Evolutionary conservation across 2,888 invertebrate species (phyloP), one percentile per base, ranked within the genome.

Genomic region (Empis stercorea): DNA sequence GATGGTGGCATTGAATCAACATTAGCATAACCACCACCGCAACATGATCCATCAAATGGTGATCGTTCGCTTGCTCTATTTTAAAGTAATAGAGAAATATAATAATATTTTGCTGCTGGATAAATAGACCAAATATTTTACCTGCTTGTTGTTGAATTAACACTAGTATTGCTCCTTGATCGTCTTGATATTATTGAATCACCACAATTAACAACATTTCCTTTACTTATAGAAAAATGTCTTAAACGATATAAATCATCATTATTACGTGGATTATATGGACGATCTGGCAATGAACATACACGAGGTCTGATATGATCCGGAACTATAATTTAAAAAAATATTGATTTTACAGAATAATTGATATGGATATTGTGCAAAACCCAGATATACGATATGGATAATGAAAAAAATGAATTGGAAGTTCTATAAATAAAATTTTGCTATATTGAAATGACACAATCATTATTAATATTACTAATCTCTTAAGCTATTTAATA

Each of bases 201-300:
- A 0, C 91, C 91, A 56, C 88, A 87, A 71, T 91, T 91, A 55
- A 91, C 86, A 30, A 91, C 86, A 14, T 84, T 81, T 0, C 89
- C 89, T 65, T 88, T 88, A 61, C 84, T 85, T 63, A 91, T 89
- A 65, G 85, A 87, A 73, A 91, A 91, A 49, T 83, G 87, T 2
- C 89, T 71, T 50, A 89, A 75, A 30, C 88, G 76, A 71, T 89
- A 89, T 48, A 89, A 75, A 69, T 89, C 88, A 59, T 88, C 88
- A 40, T 86, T 84, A 14, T 79, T 75, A 2, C 87, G 76, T 14
- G 88, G 88, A 71, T 88, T 88, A 74, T 87, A 87, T 1, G 87
- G 82, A 62, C 87, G 84, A 70, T 88, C 88, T 0, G 88, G 88
- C 37, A 89, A 69, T 14, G 87, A 87, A 68, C 87, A 87, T 1